Base-by-base conservation (phyloP, 2,113 vertebrate genomes). In the Hiodon alosoides region DNA sequence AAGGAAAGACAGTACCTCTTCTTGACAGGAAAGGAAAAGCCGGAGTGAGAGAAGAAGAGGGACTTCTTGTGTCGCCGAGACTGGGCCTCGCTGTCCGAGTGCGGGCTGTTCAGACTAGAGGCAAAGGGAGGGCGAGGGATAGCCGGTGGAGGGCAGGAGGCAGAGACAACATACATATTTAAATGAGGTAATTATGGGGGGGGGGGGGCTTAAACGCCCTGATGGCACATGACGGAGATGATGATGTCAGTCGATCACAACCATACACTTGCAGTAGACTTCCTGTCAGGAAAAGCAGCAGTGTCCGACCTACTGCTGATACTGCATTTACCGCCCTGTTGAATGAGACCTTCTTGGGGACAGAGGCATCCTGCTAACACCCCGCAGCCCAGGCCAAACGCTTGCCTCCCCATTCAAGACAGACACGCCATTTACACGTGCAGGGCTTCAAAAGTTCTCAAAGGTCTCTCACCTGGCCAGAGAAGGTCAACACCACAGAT, bases 1-100 rank as follows among this genome's bases (percentile, higher is more conserved):
- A 67, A 64, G 68, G 53, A 58, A 71, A 72, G 54, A 53, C 57
- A 47, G 66, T 80, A 80, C 79, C 73, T 80, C 73, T 80, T 77
- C 58, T 75, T 77, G 72, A 80, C 72, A 75, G 79, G 79, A 80
- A 80, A 80, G 57, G 69, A 73, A 69, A 80, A 80, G 73, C 79
- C 79, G 69, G 76, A 74, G 69, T 74, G 76, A 71, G 76, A 80
- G 72, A 69, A 80, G 79, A 80, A 80, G 72, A 80, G 73, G 71
- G 79, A 75, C 76, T 75, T 77, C 79, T 75, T 80, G 67, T 75
- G 72, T 54, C 73, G 69, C 76, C 68, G 69, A 74, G 68, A 65
- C 57, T 75, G 52, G 50, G 69, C 79, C 76, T 80, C 79, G 52
- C 79, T 80, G 79, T 80, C 76, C 59, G 79, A 80, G 51, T 75